These are phyloP conservation scores for Tiliacea aurago DNA, from an alignment of 2,888 invertebrate genomes.

Conservation along the genomic window DNA sequence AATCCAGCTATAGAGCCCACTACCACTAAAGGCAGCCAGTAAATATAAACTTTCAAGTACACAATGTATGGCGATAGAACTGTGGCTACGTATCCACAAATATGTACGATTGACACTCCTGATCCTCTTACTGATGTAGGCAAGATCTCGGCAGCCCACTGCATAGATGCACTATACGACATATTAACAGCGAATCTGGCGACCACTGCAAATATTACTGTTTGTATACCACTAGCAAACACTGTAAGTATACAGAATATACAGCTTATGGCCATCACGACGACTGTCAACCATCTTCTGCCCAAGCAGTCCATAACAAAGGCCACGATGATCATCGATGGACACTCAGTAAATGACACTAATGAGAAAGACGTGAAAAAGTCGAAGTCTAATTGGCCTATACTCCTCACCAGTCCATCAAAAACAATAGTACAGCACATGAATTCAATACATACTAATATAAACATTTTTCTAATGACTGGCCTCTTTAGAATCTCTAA, in stretches of 20 bases:
- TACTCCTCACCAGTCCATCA: constrained; percentile 76
- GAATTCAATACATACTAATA: constrained; percentile 74
- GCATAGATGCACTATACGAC: constrained; percentile 72
- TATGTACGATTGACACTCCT: constrained; percentile 76
- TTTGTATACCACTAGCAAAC: constrained; percentile 70
- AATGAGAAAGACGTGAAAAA: constrained; percentile 80
- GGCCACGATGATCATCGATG: constrained; percentile 76
- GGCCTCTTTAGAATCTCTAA: constrained; percentile 77
- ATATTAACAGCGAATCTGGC: constrained; percentile 80
- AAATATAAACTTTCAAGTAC: constrained; percentile 52
- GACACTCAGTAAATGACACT: constrained; percentile 79
- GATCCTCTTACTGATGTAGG: constrained; percentile 79
- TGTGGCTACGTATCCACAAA: constrained; percentile 76
- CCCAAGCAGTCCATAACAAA: constrained; percentile 79
- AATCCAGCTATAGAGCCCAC: constrained; percentile 43
- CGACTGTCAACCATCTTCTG: constrained; percentile 75
- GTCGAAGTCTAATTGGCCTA: constrained; percentile 76
- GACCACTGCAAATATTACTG: constrained; percentile 75
- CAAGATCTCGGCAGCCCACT: constrained; percentile 80
- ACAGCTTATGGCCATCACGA: constrained; percentile 70
- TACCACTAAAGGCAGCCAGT: constrained; percentile 59
- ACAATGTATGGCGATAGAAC: constrained; percentile 74
- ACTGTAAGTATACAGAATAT: constrained; percentile 74
- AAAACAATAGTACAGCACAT: constrained; percentile 77
- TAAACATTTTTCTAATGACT: constrained; percentile 73